phyloP scores from a whole-genome alignment of 1,140 invertebrate genomes.

The Calephelis nemesis region DNA sequence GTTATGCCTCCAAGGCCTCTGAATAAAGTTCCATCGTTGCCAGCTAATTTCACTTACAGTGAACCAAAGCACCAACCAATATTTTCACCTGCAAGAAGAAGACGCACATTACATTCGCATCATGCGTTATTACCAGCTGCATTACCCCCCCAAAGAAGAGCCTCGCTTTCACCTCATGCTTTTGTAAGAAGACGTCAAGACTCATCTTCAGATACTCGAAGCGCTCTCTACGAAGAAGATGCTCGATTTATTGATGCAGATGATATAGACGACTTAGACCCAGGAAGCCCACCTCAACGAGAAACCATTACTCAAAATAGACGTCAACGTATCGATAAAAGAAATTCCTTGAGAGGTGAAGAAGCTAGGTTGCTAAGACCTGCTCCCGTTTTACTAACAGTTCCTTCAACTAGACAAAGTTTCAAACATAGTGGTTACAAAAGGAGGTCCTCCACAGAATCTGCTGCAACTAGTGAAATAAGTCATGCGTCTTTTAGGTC shows the following conservation, averaged over 20 bases:
- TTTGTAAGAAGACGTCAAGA: slow-evolving; percentile 71
- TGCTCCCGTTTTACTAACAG: slow-evolving; percentile 53
- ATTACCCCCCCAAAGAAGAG: slow-evolving; percentile 58
- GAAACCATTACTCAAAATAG: slow-evolving; percentile 66
- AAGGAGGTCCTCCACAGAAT: slow-evolving; percentile 57
- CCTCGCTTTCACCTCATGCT: slow-evolving; percentile 67
- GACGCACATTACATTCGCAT: slow-evolving; percentile 70
- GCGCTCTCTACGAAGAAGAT: slow-evolving; percentile 74
- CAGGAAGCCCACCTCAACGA: slow-evolving; percentile 55
- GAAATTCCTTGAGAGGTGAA: slow-evolving; percentile 64
- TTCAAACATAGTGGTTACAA: slow-evolving; percentile 48
- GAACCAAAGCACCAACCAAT: slow-evolving; percentile 76
- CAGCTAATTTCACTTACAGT: slow-evolving; percentile 85
- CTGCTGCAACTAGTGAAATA: slow-evolving; percentile 46
- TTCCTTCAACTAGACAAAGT: slow-evolving; percentile 57
- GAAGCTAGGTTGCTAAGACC: slow-evolving; percentile 64
- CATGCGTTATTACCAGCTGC: slow-evolving; percentile 61
- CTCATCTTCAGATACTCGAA: slow-evolving; percentile 62
- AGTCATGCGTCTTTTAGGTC: slow-evolving; percentile 46
- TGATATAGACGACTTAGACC: slow-evolving; percentile 67
- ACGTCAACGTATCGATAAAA: slow-evolving; percentile 61
- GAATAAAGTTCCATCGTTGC: slow-evolving; percentile 83
- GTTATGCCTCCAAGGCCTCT: slow-evolving; percentile 51
- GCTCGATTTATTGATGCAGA: slow-evolving; percentile 76
- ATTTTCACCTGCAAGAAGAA: slow-evolving; percentile 62